These are phyloP conservation scores for Typhlichthys subterraneus DNA, from an alignment of 2,797 vertebrate species.

Conservation along the genomic window DNA sequence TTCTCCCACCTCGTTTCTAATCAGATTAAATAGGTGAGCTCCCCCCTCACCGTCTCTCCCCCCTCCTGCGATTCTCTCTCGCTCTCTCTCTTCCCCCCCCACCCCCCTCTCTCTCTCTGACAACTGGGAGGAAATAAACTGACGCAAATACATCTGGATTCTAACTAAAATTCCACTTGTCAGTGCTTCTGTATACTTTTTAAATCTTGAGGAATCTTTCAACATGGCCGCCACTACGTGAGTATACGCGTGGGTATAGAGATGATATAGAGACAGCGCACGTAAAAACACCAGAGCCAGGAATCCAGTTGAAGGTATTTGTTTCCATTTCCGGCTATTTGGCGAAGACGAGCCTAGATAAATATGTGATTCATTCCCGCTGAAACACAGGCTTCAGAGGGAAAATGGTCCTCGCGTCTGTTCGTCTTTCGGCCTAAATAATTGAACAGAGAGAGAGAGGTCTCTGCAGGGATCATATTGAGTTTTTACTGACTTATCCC, in stretches of 20 bases:
- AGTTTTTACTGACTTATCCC: conserved; percentile 69
- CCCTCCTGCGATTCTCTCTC: conserved; percentile 48
- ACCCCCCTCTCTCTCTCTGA: conserved; percentile 36
- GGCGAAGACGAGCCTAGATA: conserved; percentile 73
- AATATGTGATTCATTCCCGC: conserved; percentile 73
- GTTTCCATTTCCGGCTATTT: conserved; percentile 78
- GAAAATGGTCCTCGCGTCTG: conserved; percentile 64
- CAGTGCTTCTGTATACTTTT: conserved; percentile 52
- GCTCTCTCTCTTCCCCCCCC: conserved; percentile 61
- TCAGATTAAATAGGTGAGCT: conserved; percentile 79
- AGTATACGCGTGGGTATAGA: conserved; percentile 30
- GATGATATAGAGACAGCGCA: conserved; percentile 21
- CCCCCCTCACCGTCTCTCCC: conserved; percentile 28
- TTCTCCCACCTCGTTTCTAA: conserved; percentile 74
- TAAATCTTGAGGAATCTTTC: conserved; percentile 60
- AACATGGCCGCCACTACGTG: conserved; percentile 31
- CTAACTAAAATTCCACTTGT: conserved; percentile 57
- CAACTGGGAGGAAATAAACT: too few species aligned
- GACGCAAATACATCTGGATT: conserved; percentile 54
- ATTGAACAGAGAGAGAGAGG: conserved; percentile 77
- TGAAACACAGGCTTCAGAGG: conserved; percentile 69
- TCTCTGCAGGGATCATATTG: conserved; percentile 77
- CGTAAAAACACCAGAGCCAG: conserved; percentile 57
- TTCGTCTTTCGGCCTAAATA: conserved; percentile 79
- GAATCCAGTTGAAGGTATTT: conserved; percentile 71